Evolutionary conservation across 2,888 invertebrate genomes (phyloP), one percentile per base, ranked within the genome.

Genomic region (Leptinotarsa juncta): DNA sequence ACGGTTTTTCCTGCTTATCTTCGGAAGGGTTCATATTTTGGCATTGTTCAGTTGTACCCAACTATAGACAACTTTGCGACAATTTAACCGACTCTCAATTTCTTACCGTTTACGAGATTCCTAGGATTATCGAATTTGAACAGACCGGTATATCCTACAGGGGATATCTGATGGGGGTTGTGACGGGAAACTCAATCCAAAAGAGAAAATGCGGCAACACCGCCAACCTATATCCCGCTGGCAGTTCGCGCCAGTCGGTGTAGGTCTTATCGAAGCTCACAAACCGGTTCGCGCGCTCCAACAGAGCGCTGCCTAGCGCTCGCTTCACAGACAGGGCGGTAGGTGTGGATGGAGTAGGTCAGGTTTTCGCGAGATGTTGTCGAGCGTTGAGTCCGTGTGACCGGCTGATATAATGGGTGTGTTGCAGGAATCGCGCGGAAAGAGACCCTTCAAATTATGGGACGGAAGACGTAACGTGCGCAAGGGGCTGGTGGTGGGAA

Each of bases 391-490:
- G 71, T 72, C 67, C 74, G 77, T 73, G 42, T 42, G 10, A 42
- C 10, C 72, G 73, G 67, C 71, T 72, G 75, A 70, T 70, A 78
- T 73, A 68, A 84, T 84, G 84, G 84, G 84, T 84, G 86, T 85
- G 86, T 91, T 90, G 78, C 91, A 96, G 96, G 96, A 96, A 93
- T 94, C 94, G 92, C 95, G 96, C 91, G 95, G 95, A 92, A 96
- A 96, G 93, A 95, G 96, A 93, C 96, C 96, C 92, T 95, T 96
- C 92, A 96, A 96, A 93, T 94, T 96, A 94, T 96, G 96, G 96
- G 96, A 96, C 93, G 94, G 96, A 90, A 95, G 95, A 91, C 93
- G 96, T 91, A 96, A 94, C 91, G 94, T 96, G 89, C 93, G 96
- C 90, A 96, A 96, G 91, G 96, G 96, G 88, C 91, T 96, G 90